Evolutionary conservation across 2,888 invertebrate species (phyloP).

Genomic region (Drosophila picticornis): DNA sequence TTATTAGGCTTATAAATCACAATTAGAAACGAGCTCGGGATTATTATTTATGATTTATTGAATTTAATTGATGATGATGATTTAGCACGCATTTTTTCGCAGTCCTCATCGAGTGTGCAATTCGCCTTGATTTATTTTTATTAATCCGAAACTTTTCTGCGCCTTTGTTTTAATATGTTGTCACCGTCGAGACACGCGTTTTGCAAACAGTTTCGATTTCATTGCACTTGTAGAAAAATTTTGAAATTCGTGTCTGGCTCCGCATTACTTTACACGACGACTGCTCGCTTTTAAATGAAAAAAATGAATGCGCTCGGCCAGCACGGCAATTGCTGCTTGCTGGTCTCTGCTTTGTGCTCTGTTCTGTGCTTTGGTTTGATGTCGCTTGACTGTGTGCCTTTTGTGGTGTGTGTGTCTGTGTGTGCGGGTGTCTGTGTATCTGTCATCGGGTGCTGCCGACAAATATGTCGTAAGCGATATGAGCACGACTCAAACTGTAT

Average conservation of each 20-base stretch:
- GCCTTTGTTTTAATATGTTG: constrained; percentile 31
- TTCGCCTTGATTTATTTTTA: constrained; percentile 11
- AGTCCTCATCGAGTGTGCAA: not conserved
- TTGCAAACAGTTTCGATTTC: constrained; percentile 43
- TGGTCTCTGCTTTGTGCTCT: constrained; percentile 8
- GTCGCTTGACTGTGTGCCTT: constrained; percentile 11
- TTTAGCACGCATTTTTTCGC: constrained; percentile 38
- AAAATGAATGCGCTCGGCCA: constrained; percentile 40
- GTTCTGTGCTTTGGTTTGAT: constrained; percentile 35
- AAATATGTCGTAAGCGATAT: constrained; percentile 12
- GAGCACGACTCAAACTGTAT: not conserved
- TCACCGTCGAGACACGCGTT: constrained; percentile 28
- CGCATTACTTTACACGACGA: constrained; percentile 52
- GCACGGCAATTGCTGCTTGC: constrained; percentile 25
- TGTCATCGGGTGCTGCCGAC: constrained; percentile 41
- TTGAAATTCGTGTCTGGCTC: constrained; percentile 13
- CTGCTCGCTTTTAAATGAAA: constrained; percentile 54
- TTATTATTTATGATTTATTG: constrained; percentile 51
- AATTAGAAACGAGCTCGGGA: constrained; percentile 50
- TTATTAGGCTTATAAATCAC: constrained; percentile 69
- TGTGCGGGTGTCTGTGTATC: not conserved
- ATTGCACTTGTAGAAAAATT: constrained; percentile 51
- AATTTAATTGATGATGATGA: constrained; percentile 58
- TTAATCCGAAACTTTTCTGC: constrained; percentile 28
- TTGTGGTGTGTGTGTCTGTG: not conserved